phyloP scores from a whole-genome alignment of 2,113 vertebrate species.

The Panthera leo region DNA sequence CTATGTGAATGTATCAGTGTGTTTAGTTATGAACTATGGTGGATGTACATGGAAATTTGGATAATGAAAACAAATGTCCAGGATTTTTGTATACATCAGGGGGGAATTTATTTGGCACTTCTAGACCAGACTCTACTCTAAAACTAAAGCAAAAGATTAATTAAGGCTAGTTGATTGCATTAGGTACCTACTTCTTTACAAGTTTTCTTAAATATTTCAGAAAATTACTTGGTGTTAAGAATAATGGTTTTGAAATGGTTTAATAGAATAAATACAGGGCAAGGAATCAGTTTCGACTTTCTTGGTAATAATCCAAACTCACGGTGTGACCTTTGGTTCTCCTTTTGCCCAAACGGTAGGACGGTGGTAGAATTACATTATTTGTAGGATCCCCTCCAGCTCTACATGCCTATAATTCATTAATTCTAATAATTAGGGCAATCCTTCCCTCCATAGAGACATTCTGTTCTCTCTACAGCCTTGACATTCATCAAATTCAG shows the following conservation, averaged over 20 bases:
- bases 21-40: neutral
- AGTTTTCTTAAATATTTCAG: neutral
- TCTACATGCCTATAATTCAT: neutral
- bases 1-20: neutral
- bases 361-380: neutral
- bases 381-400: neutral
- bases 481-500: slow-evolving; percentile 35
- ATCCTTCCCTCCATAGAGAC: neutral
- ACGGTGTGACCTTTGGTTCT: neutral
- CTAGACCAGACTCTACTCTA: neutral
- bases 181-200: neutral
- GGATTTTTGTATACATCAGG: neutral
- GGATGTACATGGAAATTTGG: neutral
- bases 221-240: slow-evolving; percentile 9
- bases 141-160: neutral
- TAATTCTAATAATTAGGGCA: neutral
- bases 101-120: neutral
- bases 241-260: neutral
- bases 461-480: neutral
- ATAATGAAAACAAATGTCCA: neutral
- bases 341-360: neutral
- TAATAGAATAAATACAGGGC: neutral
- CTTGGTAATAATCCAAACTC: neutral
- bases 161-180: neutral
- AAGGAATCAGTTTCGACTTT: neutral